A percentile compares a stretch with the other conserved stretches of the same genome.
Conservation (phyloP, 2,888 invertebrate species). For the Aphodius granarius region DNA sequence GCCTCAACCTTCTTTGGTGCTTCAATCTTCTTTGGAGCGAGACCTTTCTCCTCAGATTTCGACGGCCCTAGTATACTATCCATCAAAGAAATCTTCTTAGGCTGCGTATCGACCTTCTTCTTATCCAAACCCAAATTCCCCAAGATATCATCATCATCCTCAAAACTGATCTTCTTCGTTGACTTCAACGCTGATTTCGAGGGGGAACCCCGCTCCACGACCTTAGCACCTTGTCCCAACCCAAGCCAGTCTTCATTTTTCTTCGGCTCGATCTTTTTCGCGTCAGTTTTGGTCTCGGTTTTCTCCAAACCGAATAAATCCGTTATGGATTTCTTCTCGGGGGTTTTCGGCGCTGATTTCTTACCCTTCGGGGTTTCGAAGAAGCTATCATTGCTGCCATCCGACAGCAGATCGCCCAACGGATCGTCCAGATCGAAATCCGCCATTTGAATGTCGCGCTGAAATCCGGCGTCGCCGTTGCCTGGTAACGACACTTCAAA, state of each 20-base stretch:
- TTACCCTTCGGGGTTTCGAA: slow-evolving; percentile 63
- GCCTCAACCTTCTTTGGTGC: slow-evolving; percentile 36
- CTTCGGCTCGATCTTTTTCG: slow-evolving; percentile 38
- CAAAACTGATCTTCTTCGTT: slow-evolving; percentile 44
- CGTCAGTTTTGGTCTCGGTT: slow-evolving; percentile 26
- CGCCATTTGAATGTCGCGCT: too few species aligned
- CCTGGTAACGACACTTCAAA: background rate
- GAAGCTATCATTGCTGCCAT: slow-evolving; percentile 72
- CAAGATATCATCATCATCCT: slow-evolving; percentile 46
- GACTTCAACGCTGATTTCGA: slow-evolving; percentile 14
- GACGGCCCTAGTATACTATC: slow-evolving; percentile 46
- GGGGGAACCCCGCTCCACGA: slow-evolving; percentile 21
- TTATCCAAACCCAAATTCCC: slow-evolving; percentile 41
- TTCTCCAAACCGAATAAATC: slow-evolving; percentile 43
- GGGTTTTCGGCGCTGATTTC: slow-evolving; percentile 39
- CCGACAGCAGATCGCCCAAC: slow-evolving; percentile 66
- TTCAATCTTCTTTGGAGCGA: slow-evolving; percentile 47
- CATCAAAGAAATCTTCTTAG: slow-evolving; percentile 41
- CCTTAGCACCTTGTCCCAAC: slow-evolving; percentile 35
- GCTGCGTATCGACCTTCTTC: slow-evolving; percentile 29
- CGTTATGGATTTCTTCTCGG: slow-evolving; percentile 45
- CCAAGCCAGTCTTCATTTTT: slow-evolving; percentile 45
- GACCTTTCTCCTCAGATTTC: slow-evolving; percentile 39
- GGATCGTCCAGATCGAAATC: slow-evolving; percentile 58
- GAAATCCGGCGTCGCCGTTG: background rate